Percentiles rank a stretch among this genome's conserved stretches.
phyloP scores from a whole-genome alignment of 1,140 invertebrate genomes.

The Drusus annulatus region DNA sequence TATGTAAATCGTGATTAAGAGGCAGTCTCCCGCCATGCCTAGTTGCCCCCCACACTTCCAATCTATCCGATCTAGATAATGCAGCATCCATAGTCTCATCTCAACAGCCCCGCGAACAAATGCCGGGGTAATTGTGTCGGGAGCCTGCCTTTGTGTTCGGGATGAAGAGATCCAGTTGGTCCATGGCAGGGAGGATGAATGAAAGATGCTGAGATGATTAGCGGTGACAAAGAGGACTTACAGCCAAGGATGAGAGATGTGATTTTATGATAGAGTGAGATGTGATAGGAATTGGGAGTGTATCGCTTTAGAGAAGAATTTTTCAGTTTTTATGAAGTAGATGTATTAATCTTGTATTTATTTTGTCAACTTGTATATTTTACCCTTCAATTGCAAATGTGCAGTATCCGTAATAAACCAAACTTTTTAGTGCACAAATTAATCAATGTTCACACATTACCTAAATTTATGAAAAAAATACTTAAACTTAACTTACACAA shows the following conservation, averaged over 20 bases:
- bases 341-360: too few relatives aligned
- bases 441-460: too few relatives aligned
- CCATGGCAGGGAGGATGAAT: background rate
- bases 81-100: too few relatives aligned
- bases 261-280: background rate
- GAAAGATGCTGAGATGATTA: constrained; percentile 24
- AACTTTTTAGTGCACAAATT: too few relatives aligned
- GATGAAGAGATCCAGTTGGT: background rate
- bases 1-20: constrained; percentile 15
- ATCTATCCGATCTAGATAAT: constrained; percentile 1
- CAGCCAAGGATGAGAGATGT: background rate
- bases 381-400: too few relatives aligned
- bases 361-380: too few relatives aligned
- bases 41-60: background rate
- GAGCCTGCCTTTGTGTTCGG: background rate
- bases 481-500: too few relatives aligned
- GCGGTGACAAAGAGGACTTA: background rate
- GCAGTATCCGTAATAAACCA: too few relatives aligned
- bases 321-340: too few relatives aligned
- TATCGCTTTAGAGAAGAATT: too few relatives aligned
- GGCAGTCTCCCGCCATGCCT: background rate
- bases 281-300: too few relatives aligned
- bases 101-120: background rate
- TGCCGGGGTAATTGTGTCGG: constrained; percentile 8
- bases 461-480: too few relatives aligned